Evolutionary conservation across 2,113 vertebrate species (phyloP).

Genomic region (Halichoeres trimaculatus): DNA sequence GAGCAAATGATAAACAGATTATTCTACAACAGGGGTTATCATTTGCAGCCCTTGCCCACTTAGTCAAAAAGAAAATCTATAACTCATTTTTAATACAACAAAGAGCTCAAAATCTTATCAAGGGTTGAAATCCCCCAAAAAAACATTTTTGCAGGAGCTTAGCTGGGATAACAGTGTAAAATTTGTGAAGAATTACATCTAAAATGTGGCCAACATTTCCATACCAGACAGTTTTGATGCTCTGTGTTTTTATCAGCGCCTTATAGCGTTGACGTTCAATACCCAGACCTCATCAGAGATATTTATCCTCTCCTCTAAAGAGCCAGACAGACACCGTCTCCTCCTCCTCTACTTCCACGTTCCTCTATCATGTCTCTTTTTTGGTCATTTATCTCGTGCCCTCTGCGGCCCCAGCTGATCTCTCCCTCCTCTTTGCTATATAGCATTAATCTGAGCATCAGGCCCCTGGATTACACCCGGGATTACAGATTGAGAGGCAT

Average conservation of each 20-base stretch:
- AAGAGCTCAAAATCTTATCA: neutral
- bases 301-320: conserved; percentile 52
- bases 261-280: conserved; percentile 10
- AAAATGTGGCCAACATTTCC: neutral
- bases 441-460: conserved; percentile 85
- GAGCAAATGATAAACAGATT: neutral
- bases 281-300: conserved; percentile 29
- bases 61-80: neutral
- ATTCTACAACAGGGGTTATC: neutral
- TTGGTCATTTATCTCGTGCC: conserved; percentile 65
- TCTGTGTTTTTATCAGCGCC: neutral
- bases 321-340: conserved; percentile 34
- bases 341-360: conserved; percentile 47
- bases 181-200: neutral
- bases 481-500: conserved; percentile 84
- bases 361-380: conserved; percentile 52
- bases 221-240: neutral
- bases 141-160: neutral
- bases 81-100: neutral
- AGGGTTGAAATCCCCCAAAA: neutral
- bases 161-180: neutral
- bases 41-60: neutral
- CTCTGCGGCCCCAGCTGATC: conserved; percentile 52
- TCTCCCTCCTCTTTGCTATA: conserved; percentile 49
- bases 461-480: conserved; percentile 82